Conservation (phyloP, 2,113 vertebrate genomes). For the Cyanoliseus patagonus region DNA sequence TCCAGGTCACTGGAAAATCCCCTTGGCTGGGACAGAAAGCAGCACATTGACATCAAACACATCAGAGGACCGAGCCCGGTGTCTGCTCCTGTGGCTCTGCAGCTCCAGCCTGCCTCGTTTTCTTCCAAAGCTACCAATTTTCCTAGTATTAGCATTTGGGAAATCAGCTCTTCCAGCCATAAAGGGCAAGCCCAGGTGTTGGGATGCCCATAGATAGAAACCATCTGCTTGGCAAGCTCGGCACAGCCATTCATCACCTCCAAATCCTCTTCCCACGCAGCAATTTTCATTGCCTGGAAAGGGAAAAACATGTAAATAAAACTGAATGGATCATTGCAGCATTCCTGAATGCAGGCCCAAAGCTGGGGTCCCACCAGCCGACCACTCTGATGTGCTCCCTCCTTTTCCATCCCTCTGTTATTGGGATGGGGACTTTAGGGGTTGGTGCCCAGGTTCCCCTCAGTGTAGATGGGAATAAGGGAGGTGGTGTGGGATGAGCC, state of each 20-base stretch:
- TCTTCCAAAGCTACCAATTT: neutral
- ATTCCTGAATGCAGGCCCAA: neutral
- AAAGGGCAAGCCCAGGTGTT: neutral
- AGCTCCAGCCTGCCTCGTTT: neutral
- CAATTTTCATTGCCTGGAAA: neutral
- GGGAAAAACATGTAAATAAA: neutral
- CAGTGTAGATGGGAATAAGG: neutral
- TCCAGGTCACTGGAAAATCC: constrained; percentile 9
- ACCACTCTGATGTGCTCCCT: neutral
- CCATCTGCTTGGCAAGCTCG: neutral
- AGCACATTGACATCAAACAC: neutral
- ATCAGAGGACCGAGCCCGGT: fast-evolving
- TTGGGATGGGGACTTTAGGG: neutral
- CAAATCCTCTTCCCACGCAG: neutral
- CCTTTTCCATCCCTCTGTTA: neutral
- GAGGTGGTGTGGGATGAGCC: neutral
- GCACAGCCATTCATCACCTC: neutral
- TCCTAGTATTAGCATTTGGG: neutral
- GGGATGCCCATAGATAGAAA: neutral
- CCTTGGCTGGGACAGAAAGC: neutral
- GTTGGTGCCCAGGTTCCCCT: neutral
- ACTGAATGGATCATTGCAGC: neutral
- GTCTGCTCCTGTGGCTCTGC: neutral
- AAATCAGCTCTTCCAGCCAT: neutral
- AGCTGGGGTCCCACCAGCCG: neutral